These are phyloP conservation scores for Tokudaia muenninki DNA, from an alignment of 2,797 vertebrate genomes.

Conservation along the genomic window DNA sequence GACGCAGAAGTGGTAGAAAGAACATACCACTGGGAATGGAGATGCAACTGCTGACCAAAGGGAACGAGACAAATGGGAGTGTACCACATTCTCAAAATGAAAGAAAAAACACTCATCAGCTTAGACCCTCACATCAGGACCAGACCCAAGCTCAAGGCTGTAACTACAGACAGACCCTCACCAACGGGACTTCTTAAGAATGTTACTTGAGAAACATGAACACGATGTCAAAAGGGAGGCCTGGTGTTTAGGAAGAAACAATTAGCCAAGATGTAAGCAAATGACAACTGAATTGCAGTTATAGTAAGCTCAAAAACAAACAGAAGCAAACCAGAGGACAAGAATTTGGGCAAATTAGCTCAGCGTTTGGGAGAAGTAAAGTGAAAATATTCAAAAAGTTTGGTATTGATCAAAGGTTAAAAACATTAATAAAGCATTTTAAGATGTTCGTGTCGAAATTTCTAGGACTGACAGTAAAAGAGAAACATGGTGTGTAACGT, in stretches of 20 bases:
- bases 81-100: neutral
- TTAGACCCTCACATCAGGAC: neutral
- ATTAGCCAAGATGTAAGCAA: neutral
- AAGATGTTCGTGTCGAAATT: constrained; percentile 63
- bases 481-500: neutral
- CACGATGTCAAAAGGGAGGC: neutral
- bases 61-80: neutral
- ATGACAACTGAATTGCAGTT: neutral
- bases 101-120: neutral
- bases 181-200: neutral
- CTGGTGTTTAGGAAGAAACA: neutral
- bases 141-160: constrained; percentile 21
- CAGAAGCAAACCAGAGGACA: neutral
- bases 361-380: neutral
- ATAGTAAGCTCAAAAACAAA: neutral
- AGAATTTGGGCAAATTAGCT: accelerated
- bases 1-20: neutral
- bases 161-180: neutral
- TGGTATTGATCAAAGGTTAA: constrained; percentile 42
- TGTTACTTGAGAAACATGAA: neutral
- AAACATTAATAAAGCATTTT: constrained; percentile 29
- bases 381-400: neutral
- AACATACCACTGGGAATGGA: neutral
- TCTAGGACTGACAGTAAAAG: constrained; percentile 17
- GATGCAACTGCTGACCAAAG: neutral